These are phyloP conservation scores for Anas platyrhynchos DNA, from an alignment of 2,113 vertebrate genomes.

Conservation along the genomic window DNA sequence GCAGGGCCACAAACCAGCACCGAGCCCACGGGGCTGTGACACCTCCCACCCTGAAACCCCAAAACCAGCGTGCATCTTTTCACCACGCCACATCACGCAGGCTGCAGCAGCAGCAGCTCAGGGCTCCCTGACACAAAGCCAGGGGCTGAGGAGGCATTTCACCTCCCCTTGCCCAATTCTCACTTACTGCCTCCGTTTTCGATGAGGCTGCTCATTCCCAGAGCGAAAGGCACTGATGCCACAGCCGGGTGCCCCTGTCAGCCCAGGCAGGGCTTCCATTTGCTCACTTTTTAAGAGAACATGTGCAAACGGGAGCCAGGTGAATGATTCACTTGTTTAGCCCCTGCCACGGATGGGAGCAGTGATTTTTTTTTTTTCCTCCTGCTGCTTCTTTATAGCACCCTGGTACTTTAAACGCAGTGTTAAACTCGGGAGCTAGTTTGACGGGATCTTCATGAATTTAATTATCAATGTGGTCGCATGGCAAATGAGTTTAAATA, in stretches of 20 bases:
- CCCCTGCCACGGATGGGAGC: not conserved
- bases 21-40: not conserved
- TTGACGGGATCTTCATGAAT: constrained; percentile 51
- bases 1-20: not conserved
- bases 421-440: not conserved
- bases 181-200: not conserved
- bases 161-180: rapidly evolving
- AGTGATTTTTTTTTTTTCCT: not conserved
- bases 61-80: not conserved
- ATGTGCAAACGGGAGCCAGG: not conserved
- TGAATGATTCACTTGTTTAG: constrained; percentile 46
- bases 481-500: constrained; percentile 46
- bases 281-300: not conserved
- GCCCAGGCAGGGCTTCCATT: not conserved
- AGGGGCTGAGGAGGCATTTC: not conserved
- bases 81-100: not conserved
- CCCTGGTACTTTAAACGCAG: not conserved
- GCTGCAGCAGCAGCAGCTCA: not conserved
- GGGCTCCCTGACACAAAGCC: no score
- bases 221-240: no score
- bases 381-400: not conserved
- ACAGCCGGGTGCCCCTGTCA: not conserved
- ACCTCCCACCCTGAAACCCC: not conserved
- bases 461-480: constrained; percentile 34
- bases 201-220: no score